Conservation (phyloP, 1,140 invertebrate species). For the Eufriesea mexicana region DNA sequence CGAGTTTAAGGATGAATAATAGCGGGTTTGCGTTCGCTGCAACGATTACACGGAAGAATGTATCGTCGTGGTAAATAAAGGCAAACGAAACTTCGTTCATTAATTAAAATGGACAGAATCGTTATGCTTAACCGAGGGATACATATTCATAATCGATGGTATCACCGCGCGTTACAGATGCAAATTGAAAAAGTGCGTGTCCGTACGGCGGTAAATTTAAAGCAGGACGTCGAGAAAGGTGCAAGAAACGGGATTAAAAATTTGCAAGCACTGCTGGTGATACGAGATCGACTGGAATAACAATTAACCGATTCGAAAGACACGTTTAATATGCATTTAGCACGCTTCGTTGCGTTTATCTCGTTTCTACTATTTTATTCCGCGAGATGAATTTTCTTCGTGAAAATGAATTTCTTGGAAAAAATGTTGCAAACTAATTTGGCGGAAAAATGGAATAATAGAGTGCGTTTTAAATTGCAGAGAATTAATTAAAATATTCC, state of each 20-base stretch:
- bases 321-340: not conserved
- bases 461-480: too few species aligned
- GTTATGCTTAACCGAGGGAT: slow-evolving; percentile 22
- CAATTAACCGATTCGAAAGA: not conserved
- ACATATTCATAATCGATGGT: slow-evolving; percentile 42
- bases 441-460: too few species aligned
- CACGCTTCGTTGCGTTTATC: too few species aligned
- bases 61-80: not conserved
- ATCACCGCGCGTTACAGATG: slow-evolving; percentile 18
- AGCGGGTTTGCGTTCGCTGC: not conserved
- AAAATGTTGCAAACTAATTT: too few species aligned
- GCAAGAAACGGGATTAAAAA: not conserved
- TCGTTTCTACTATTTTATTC: not conserved
- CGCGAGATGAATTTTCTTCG: too few species aligned
- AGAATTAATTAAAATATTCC: too few species aligned
- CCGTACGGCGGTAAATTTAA: slow-evolving; percentile 1
- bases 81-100: not conserved
- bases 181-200: slow-evolving; percentile 38
- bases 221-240: not conserved
- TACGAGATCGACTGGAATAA: not conserved
- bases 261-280: not conserved
- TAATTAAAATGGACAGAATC: slow-evolving; percentile 8
- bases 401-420: too few species aligned
- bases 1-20: not conserved
- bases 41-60: not conserved